Evolutionary conservation across 2,113 vertebrate species (phyloP).

Genomic region (Nothocercus julius): DNA sequence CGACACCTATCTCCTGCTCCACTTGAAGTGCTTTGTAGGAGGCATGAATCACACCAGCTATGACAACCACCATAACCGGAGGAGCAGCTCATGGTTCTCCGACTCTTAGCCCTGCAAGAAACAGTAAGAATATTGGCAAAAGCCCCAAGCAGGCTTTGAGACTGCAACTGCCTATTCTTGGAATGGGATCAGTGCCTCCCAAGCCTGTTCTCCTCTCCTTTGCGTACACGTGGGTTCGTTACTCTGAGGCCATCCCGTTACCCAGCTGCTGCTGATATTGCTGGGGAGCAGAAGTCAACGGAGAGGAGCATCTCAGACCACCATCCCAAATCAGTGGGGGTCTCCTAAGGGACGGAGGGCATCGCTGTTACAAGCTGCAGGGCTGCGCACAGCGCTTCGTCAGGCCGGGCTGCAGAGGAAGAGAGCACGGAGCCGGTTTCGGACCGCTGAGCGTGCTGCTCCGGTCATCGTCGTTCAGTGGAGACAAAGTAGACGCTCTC

Average conservation of each 20-base stretch:
- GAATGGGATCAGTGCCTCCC: background rate
- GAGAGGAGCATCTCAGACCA: background rate
- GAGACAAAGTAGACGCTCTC: background rate
- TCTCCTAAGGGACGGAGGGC: background rate
- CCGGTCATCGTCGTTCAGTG: background rate
- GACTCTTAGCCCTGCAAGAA: background rate
- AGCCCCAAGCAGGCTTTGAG: background rate
- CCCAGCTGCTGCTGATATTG: background rate
- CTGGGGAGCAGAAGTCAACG: background rate
- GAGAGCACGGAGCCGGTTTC: background rate
- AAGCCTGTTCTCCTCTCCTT: background rate
- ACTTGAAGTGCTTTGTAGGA: background rate
- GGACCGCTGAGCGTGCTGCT: background rate
- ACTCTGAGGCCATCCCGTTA: background rate
- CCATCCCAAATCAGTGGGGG: background rate
- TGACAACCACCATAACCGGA: background rate
- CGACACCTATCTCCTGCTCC: background rate
- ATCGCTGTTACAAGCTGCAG: background rate
- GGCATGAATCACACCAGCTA: background rate
- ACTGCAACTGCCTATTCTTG: background rate
- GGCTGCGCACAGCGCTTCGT: background rate
- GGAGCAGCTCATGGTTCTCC: background rate
- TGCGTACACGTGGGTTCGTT: background rate
- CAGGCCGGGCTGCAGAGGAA: background rate
- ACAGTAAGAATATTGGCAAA: background rate